Conservation (phyloP, 2,113 vertebrate genomes). For the Calyptomena viridis region DNA sequence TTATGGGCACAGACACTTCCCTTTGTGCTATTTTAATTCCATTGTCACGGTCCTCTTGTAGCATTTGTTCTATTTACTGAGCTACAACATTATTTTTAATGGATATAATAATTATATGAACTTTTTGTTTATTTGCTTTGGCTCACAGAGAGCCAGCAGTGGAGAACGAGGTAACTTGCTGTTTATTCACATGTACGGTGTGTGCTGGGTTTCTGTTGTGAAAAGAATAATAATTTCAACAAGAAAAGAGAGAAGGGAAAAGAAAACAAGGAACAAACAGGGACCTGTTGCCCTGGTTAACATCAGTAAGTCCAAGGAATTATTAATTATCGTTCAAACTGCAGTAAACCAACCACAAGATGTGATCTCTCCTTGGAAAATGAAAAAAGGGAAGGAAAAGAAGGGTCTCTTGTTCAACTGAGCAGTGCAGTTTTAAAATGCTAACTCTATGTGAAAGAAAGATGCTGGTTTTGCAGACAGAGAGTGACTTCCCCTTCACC, state of each 20-base stretch:
- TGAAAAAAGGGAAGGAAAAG: not conserved
- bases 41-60: not conserved
- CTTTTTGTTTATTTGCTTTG: constrained; percentile 49
- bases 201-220: not conserved
- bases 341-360: not conserved
- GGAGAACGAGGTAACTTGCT: not conserved
- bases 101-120: constrained; percentile 29
- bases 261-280: constrained; percentile 10
- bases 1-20: not conserved
- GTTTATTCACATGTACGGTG: not conserved
- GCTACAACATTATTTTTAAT: not conserved
- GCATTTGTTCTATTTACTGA: constrained; percentile 5
- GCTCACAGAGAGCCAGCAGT: not conserved
- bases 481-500: not conserved
- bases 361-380: not conserved
- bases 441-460: constrained; percentile 7
- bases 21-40: constrained; percentile 54
- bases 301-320: not conserved
- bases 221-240: constrained; percentile 17
- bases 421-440: not conserved
- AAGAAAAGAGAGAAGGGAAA: not conserved
- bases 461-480: not conserved
- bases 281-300: not conserved
- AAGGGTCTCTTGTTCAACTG: not conserved
- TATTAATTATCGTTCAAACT: not conserved